Percentiles rank a stretch among this genome's conserved stretches.
These are phyloP conservation scores for Melieria omissa DNA, from an alignment of 2,888 invertebrate species.

Conservation along the genomic window DNA sequence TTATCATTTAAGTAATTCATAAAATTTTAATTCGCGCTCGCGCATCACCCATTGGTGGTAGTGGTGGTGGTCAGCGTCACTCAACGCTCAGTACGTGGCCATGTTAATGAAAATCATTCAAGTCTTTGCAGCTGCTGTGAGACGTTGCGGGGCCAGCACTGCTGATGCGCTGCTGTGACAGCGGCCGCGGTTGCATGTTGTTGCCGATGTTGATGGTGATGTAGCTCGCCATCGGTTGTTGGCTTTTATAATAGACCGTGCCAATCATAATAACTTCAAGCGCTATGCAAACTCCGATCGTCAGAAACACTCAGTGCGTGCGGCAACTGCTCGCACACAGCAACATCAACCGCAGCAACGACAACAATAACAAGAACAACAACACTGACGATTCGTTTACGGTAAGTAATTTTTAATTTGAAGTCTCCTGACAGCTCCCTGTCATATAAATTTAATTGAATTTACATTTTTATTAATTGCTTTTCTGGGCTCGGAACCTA, in stretches of 20 bases:
- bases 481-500: constrained; percentile 35
- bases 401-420: constrained; percentile 54
- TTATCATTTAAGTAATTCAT: constrained; percentile 38
- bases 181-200: not conserved
- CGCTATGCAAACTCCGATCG: not conserved
- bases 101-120: constrained; percentile 22
- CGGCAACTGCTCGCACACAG: not conserved
- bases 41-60: constrained; percentile 4
- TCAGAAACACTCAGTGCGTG: not conserved
- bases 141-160: no score
- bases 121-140: not conserved
- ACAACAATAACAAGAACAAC: not conserved
- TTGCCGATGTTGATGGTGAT: not conserved
- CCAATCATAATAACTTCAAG: constrained; percentile 8
- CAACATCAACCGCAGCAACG: not conserved
- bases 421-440: constrained; percentile 64
- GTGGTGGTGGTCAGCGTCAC: constrained; percentile 12
- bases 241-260: constrained; percentile 10
- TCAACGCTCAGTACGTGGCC: constrained; percentile 2
- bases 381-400: not conserved
- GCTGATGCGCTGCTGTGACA: no score
- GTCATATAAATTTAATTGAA: constrained; percentile 66
- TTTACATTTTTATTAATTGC: constrained; percentile 66
- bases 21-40: constrained; percentile 35
- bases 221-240: not conserved